A percentile compares a stretch with the other conserved stretches of the same genome.
phyloP scores from a whole-genome alignment of 2,888 invertebrate species.

The Plebejus argus region DNA sequence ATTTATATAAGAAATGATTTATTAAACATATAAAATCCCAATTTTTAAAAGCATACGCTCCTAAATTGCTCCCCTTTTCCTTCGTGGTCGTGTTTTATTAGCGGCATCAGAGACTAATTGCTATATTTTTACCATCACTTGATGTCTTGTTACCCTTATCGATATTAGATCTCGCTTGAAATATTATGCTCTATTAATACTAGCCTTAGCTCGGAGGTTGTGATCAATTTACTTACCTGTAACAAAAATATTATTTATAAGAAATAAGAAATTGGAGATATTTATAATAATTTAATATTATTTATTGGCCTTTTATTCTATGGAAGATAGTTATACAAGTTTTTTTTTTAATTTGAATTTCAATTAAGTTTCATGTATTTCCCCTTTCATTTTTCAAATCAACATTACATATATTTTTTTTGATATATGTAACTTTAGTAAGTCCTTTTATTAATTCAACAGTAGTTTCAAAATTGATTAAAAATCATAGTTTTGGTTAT shows the following conservation, averaged over 20 bases:
- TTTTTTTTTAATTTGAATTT: not conserved
- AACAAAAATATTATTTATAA: not conserved
- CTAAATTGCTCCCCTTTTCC: not conserved
- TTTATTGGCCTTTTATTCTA: not conserved
- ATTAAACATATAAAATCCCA: no score
- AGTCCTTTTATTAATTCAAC: not conserved
- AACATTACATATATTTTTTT: not conserved
- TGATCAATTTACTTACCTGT: constrained; percentile 24
- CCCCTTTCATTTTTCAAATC: not conserved
- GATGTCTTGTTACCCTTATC: constrained; percentile 75
- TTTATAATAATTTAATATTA: not conserved
- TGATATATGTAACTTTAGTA: not conserved
- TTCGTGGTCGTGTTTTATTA: not conserved
- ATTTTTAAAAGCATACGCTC: not conserved
- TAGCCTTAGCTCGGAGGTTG: constrained; percentile 57
- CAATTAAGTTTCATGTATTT: not conserved
- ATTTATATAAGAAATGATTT: no score
- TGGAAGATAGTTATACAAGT: no score
- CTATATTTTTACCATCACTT: constrained; percentile 65
- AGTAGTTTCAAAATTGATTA: constrained; percentile 26
- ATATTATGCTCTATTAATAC: constrained; percentile 63
- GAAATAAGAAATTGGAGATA: not conserved
- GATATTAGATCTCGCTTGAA: constrained; percentile 58
- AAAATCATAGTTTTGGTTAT: not conserved
- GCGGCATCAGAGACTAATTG: constrained; percentile 39